phyloP scores from a whole-genome alignment of 2,113 vertebrate genomes.

The Notarius quadriscutis region DNA sequence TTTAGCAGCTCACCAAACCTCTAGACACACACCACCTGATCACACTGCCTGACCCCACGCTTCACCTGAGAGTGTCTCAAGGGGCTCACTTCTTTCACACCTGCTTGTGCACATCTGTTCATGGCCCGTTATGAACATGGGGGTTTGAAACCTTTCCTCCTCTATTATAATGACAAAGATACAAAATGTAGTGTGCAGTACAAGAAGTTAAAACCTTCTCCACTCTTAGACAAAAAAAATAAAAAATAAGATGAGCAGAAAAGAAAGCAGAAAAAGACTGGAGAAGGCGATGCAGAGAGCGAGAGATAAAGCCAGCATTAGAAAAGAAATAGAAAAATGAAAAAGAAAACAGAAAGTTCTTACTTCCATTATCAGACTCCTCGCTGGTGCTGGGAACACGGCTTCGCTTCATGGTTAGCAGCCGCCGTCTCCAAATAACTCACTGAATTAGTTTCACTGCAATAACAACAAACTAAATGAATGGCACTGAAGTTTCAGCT shows the following conservation, averaged over 20 bases:
- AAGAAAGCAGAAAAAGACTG: background rate
- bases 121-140: background rate
- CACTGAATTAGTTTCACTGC: constrained; percentile 30
- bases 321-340: constrained; percentile 16
- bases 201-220: background rate
- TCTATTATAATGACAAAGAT: background rate
- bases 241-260: background rate
- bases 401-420: constrained; percentile 89
- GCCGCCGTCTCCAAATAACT: constrained; percentile 28
- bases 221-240: background rate
- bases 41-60: background rate
- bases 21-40: background rate
- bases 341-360: constrained; percentile 64
- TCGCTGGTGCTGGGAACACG: constrained; percentile 92
- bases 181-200: background rate
- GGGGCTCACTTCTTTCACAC: background rate
- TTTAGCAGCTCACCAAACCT: background rate
- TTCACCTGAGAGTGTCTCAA: background rate
- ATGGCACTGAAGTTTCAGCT: constrained; percentile 13
- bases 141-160: background rate
- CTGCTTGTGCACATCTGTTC: background rate
- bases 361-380: constrained; percentile 97
- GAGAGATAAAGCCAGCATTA: background rate
- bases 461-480: constrained; percentile 5
- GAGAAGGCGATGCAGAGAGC: background rate